Evolutionary conservation across 2,888 invertebrate species (phyloP).

Genomic region (Stomorhina lunata): DNA sequence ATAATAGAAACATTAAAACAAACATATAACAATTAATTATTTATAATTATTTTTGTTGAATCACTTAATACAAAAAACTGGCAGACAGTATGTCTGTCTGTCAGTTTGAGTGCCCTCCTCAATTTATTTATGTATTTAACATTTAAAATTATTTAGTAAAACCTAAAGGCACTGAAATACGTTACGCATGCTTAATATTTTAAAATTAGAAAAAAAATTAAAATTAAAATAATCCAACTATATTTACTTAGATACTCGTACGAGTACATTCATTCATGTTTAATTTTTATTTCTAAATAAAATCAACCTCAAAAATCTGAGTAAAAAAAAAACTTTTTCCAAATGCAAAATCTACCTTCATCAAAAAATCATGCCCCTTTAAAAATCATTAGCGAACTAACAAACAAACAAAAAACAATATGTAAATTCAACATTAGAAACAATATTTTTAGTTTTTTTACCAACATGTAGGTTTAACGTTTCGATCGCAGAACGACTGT

Average conservation of each 20-base stretch:
- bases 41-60: neutral
- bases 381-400: neutral
- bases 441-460: too few species aligned
- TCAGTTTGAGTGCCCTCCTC: neutral
- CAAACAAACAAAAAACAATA: neutral
- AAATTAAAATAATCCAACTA: neutral
- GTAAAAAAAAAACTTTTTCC: slow-evolving; percentile 25
- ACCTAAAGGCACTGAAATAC: slow-evolving; percentile 24
- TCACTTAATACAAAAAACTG: neutral
- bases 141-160: neutral
- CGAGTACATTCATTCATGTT: slow-evolving; percentile 41
- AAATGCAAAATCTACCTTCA: slow-evolving; percentile 38
- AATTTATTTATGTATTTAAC: too few species aligned
- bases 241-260: neutral
- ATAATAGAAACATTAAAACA: too few species aligned
- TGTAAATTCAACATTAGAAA: slow-evolving; percentile 18
- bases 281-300: neutral
- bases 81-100: slow-evolving; percentile 35
- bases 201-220: slow-evolving; percentile 4
- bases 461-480: slow-evolving; percentile 8
- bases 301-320: neutral
- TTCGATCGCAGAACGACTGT: neutral
- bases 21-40: neutral
- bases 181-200: slow-evolving; percentile 58
- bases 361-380: too few species aligned